phyloP scores from a whole-genome alignment of 1,140 invertebrate species.

The Dendroctonus ponderosae region DNA sequence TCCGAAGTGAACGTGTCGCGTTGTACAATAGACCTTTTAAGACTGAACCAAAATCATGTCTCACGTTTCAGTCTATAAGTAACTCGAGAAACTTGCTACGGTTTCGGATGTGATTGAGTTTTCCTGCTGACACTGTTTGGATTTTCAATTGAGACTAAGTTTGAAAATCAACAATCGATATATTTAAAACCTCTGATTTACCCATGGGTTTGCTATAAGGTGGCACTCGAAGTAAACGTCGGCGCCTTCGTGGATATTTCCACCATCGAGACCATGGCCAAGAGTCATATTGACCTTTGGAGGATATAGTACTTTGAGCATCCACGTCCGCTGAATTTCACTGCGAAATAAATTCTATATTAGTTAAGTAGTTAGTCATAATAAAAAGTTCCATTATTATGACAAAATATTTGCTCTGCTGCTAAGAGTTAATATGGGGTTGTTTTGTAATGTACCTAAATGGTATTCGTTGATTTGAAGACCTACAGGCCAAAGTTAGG shows the following conservation, averaged over 20 bases:
- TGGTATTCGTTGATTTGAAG: slow-evolving; percentile 64
- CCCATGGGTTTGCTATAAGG: slow-evolving; percentile 59
- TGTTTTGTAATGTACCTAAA: slow-evolving; percentile 36
- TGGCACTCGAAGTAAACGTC: slow-evolving; percentile 64
- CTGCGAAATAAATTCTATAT: slow-evolving; percentile 44
- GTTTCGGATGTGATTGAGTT: too few relatives aligned
- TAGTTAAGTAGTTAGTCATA: not conserved
- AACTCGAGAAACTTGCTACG: too few relatives aligned
- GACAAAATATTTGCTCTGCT: not conserved
- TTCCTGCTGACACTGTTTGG: too few relatives aligned
- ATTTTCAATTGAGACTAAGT: too few relatives aligned
- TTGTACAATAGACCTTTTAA: too few relatives aligned
- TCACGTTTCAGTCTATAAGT: too few relatives aligned
- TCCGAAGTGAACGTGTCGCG: not conserved
- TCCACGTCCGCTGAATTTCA: slow-evolving; percentile 62
- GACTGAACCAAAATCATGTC: too few relatives aligned
- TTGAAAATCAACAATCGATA: too few relatives aligned
- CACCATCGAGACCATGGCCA: slow-evolving; percentile 47
- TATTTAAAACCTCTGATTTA: slow-evolving; percentile 37
- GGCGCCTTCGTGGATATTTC: slow-evolving; percentile 48
- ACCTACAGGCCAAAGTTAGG: slow-evolving; percentile 64
- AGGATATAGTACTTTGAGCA: slow-evolving; percentile 58
- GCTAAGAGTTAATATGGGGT: too few relatives aligned
- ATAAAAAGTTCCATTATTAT: not conserved
- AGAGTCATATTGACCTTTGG: slow-evolving; percentile 49